Conservation (phyloP, 2,888 invertebrate genomes). For the Epirrhoe tristata region DNA sequence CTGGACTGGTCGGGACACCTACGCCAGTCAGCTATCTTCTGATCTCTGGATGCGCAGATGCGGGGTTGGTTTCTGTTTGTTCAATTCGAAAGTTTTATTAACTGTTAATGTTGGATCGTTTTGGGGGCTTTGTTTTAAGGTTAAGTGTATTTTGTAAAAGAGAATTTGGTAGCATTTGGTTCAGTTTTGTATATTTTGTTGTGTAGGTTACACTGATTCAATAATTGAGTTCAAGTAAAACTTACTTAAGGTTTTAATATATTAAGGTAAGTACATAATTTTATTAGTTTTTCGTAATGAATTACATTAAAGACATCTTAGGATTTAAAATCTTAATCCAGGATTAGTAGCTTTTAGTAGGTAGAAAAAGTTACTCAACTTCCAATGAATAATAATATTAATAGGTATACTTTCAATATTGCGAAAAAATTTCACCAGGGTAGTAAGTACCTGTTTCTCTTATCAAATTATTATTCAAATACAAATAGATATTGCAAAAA, state of each 20-base stretch:
- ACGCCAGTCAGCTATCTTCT: background rate
- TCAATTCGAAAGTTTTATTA: conserved; percentile 15
- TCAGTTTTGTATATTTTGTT: too few species aligned
- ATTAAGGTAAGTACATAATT: too few species aligned
- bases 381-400: background rate
- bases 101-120: background rate
- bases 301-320: too few species aligned
- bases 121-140: background rate
- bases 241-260: too few species aligned
- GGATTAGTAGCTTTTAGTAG: too few species aligned
- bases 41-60: conserved; percentile 16
- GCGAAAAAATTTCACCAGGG: background rate
- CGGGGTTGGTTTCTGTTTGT: conserved; percentile 14
- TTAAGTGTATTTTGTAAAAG: background rate
- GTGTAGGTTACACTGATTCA: too few species aligned
- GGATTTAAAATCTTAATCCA: too few species aligned
- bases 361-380: too few species aligned
- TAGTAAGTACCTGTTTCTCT: background rate
- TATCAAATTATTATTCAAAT: background rate
- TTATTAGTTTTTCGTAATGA: too few species aligned
- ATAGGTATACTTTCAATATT: background rate
- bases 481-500: conserved; percentile 1
- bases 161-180: background rate
- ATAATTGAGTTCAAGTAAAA: too few species aligned
- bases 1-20: conserved; percentile 30